phyloP scores from a whole-genome alignment of 2,113 vertebrate genomes.

The Alethe diademata region DNA sequence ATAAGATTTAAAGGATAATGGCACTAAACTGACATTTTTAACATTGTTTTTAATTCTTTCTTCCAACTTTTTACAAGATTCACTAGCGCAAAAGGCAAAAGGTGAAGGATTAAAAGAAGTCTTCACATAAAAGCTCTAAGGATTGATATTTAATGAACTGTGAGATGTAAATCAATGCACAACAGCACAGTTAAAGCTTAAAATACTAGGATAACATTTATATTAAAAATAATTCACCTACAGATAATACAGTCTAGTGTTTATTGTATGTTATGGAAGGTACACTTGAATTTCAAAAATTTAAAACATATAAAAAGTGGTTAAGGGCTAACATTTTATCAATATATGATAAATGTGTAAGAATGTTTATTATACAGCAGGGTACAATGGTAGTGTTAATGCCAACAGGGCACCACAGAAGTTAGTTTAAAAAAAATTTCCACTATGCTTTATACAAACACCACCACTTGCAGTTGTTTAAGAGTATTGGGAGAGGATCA shows the following conservation, averaged over 20 bases:
- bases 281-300: constrained; percentile 91
- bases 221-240: constrained; percentile 66
- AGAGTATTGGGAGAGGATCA: constrained; percentile 65
- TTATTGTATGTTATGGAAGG: constrained; percentile 92
- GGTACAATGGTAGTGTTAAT: constrained; percentile 84
- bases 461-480: constrained; percentile 80
- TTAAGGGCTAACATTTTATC: constrained; percentile 87
- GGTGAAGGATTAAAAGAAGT: constrained; percentile 33
- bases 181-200: constrained; percentile 39
- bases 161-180: constrained; percentile 41
- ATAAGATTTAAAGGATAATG: constrained; percentile 13
- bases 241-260: constrained; percentile 83
- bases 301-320: constrained; percentile 94
- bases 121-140: constrained; percentile 32
- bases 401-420: constrained; percentile 78
- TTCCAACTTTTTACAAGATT: constrained; percentile 13
- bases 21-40: constrained; percentile 11
- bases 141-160: constrained; percentile 47
- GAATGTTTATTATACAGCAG: constrained; percentile 86
- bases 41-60: constrained; percentile 16
- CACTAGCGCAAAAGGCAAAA: not conserved
- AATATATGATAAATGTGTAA: constrained; percentile 86
- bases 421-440: constrained; percentile 84
- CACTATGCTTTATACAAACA: constrained; percentile 91
- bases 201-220: constrained; percentile 46